Conservation (phyloP, 2,888 invertebrate species). For the Drepanosiphum platanoidis region DNA sequence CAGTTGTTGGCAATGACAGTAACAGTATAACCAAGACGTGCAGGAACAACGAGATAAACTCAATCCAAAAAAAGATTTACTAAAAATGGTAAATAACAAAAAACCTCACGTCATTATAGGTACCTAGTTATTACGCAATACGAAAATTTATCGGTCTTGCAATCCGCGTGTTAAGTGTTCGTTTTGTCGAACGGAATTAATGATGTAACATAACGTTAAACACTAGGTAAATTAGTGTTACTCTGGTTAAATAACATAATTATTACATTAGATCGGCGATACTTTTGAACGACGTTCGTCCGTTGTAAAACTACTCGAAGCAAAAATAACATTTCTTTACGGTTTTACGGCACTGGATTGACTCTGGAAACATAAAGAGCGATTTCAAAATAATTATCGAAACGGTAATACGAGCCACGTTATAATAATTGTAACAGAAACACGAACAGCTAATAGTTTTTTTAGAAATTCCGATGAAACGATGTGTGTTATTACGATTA, state of each 20-base stretch:
- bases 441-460: not conserved
- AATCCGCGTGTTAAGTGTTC: not conserved
- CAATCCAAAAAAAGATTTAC: not conserved
- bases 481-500: not conserved
- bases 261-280: too few species aligned
- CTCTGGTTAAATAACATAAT: too few species aligned
- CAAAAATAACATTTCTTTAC: too few species aligned
- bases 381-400: too few species aligned
- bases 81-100: not conserved
- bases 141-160: not conserved
- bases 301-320: too few species aligned
- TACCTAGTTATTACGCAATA: not conserved
- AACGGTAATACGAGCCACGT: not conserved
- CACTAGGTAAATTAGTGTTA: too few species aligned
- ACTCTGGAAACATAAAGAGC: too few species aligned
- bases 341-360: too few species aligned
- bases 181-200: not conserved
- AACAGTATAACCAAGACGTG: not conserved
- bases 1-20: slow-evolving; percentile 20
- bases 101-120: not conserved
- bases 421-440: not conserved
- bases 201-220: too few species aligned
- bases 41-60: not conserved
- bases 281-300: too few species aligned
- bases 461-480: not conserved